These are phyloP conservation scores for Scaptomyza pallida DNA, from an alignment of 1,140 invertebrate genomes.

Conservation along the genomic window DNA sequence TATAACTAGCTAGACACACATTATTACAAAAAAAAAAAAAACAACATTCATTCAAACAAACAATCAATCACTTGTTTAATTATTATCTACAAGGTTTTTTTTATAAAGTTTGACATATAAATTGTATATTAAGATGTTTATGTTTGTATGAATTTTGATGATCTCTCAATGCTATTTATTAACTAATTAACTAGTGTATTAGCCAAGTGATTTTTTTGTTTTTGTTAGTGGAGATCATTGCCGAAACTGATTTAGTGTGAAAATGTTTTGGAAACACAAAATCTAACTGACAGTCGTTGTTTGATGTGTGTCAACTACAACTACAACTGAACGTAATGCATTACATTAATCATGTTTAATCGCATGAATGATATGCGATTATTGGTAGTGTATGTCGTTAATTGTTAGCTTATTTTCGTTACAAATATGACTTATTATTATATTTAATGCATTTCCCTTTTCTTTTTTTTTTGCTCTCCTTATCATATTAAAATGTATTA, in stretches of 20 bases:
- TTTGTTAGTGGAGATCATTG: not conserved
- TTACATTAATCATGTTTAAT: not conserved
- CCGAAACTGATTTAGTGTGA: not conserved
- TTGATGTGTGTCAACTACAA: not conserved
- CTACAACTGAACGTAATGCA: not conserved
- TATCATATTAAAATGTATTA: slow-evolving; percentile 28
- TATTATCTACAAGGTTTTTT: slow-evolving; percentile 12
- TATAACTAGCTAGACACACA: slow-evolving; percentile 22
- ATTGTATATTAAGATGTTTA: slow-evolving; percentile 2
- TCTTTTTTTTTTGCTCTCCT: slow-evolving; percentile 14
- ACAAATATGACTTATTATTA: slow-evolving; percentile 16
- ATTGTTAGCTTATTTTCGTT: slow-evolving; percentile 29
- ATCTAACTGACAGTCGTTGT: too few relatives aligned
- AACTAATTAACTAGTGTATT: slow-evolving; percentile 37
- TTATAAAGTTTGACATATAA: slow-evolving; percentile 6
- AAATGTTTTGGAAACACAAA: too few relatives aligned
- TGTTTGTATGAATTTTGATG: not conserved
- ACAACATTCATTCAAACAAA: not conserved
- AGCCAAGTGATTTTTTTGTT: slow-evolving; percentile 20
- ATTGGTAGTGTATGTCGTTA: slow-evolving; percentile 22
- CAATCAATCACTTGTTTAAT: not conserved
- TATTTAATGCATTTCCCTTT: not conserved
- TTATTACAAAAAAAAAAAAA: too few relatives aligned
- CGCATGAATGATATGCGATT: not conserved
- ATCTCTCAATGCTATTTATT: slow-evolving; percentile 1